Percentiles rank a stretch among this genome's conserved stretches.
Evolutionary conservation across 1,140 invertebrate genomes (phyloP).

Genomic region (Araneus ventricosus): DNA sequence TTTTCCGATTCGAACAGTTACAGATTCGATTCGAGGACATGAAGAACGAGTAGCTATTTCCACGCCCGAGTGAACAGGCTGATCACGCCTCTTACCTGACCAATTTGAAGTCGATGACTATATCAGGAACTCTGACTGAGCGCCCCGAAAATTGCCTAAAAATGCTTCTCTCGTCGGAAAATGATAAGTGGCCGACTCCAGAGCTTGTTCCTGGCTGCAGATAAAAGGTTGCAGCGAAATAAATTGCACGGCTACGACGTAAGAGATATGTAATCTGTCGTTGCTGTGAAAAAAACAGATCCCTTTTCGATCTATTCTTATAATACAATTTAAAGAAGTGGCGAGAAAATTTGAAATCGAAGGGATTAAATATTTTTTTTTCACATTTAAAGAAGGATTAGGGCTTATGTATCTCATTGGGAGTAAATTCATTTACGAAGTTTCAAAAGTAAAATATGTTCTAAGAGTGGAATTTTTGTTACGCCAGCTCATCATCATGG

Average conservation of each 20-base stretch:
- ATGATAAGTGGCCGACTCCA: neutral
- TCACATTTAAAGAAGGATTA: neutral
- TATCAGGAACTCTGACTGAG: neutral
- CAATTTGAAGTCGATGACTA: conserved; percentile 32
- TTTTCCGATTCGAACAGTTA: no score
- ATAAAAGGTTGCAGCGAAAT: no score
- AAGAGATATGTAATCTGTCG: no score
- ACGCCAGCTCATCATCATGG: neutral
- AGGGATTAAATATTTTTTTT: neutral
- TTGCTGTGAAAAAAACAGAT: neutral
- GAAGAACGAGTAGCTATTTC: no score
- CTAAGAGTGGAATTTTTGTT: neutral
- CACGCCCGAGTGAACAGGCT: neutral
- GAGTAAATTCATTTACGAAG: conserved; percentile 1
- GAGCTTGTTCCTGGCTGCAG: neutral
- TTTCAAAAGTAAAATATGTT: neutral
- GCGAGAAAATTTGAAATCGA: neutral
- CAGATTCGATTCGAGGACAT: no score
- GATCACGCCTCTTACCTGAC: neutral
- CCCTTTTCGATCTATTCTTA: neutral
- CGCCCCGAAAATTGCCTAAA: conserved; percentile 1
- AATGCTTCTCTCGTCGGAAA: neutral
- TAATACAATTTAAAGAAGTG: conserved; percentile 5
- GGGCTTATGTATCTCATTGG: neutral
- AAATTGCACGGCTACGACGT: no score